phyloP scores from a whole-genome alignment of 2,113 vertebrate genomes.

The Synchiropus splendidus region DNA sequence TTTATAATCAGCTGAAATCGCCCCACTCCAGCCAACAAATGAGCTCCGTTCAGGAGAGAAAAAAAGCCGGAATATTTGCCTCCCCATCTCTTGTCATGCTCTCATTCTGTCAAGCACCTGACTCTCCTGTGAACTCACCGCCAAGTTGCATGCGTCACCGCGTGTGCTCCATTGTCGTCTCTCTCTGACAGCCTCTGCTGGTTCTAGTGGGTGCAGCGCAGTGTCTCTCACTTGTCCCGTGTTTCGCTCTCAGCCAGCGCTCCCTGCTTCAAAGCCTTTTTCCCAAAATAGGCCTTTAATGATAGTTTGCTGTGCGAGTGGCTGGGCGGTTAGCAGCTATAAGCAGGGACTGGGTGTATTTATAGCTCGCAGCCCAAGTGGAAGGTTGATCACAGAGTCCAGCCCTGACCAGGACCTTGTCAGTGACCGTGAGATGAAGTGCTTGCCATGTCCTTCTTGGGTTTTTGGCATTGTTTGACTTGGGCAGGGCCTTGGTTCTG shows the following conservation, averaged over 20 bases:
- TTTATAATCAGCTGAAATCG: constrained; percentile 6
- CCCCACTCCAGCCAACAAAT: neutral
- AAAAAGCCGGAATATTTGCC: constrained; percentile 3
- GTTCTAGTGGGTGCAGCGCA: constrained; percentile 17
- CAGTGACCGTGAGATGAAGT: constrained; percentile 24
- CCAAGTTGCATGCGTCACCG: constrained; percentile 24
- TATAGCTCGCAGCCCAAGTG: constrained; percentile 49
- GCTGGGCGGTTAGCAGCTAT: constrained; percentile 60
- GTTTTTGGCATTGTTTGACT: neutral
- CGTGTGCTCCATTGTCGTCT: constrained; percentile 13
- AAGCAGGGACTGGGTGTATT: constrained; percentile 64
- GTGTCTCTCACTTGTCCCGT: constrained; percentile 15
- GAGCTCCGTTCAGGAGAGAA: neutral
- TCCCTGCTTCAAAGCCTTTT: constrained; percentile 57
- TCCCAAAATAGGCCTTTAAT: constrained; percentile 71
- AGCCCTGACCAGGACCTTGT: constrained; percentile 22
- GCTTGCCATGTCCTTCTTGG: neutral
- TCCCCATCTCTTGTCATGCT: constrained; percentile 22
- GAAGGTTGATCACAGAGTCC: constrained; percentile 38
- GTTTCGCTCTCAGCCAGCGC: constrained; percentile 25
- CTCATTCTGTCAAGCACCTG: constrained; percentile 55
- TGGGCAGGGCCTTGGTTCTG: constrained; percentile 2
- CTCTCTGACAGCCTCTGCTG: constrained; percentile 7
- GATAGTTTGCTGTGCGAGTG: constrained; percentile 60
- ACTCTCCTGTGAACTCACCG: constrained; percentile 33